Evolutionary conservation across 1,140 invertebrate species (phyloP).

Genomic region (Drosophila ficusphila): DNA sequence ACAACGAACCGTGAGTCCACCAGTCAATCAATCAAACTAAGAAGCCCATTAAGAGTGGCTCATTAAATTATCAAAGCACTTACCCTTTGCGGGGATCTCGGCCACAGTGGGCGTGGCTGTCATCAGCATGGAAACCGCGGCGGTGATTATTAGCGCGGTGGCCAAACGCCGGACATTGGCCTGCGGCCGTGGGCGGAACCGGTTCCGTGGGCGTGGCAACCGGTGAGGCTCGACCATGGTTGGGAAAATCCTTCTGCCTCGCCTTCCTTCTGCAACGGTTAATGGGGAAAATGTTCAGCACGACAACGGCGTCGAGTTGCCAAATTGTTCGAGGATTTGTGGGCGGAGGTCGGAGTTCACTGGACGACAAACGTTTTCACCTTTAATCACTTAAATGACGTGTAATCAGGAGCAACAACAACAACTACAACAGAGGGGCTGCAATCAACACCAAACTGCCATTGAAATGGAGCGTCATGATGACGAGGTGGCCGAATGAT

Average conservation of each 20-base stretch:
- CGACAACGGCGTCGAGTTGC: constrained; percentile 10
- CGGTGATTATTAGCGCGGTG: constrained; percentile 54
- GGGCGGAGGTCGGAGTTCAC: background rate
- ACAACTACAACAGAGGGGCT: constrained; percentile 17
- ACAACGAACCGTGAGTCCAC: background rate
- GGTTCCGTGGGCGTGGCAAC: constrained; percentile 16
- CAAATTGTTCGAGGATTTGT: constrained; percentile 23
- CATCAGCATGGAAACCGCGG: constrained; percentile 59
- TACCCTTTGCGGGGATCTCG: constrained; percentile 77
- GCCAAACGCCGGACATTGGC: constrained; percentile 37
- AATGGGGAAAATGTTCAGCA: constrained; percentile 29
- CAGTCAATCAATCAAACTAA: constrained; percentile 44
- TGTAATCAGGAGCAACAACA: constrained; percentile 68
- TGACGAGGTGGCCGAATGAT: constrained; percentile 6
- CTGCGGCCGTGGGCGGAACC: background rate
- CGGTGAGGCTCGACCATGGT: constrained; percentile 8
- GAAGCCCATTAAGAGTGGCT: constrained; percentile 55
- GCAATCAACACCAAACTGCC: constrained; percentile 73
- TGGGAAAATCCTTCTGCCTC: constrained; percentile 29
- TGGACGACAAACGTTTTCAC: constrained; percentile 57
- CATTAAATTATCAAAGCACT: constrained; percentile 80
- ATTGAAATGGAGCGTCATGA: constrained; percentile 70
- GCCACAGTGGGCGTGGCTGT: constrained; percentile 58
- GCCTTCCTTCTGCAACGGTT: constrained; percentile 38
- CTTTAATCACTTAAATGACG: constrained; percentile 80